Evolutionary conservation across 2,888 invertebrate species (phyloP).

Genomic region (Torymus auratus): DNA sequence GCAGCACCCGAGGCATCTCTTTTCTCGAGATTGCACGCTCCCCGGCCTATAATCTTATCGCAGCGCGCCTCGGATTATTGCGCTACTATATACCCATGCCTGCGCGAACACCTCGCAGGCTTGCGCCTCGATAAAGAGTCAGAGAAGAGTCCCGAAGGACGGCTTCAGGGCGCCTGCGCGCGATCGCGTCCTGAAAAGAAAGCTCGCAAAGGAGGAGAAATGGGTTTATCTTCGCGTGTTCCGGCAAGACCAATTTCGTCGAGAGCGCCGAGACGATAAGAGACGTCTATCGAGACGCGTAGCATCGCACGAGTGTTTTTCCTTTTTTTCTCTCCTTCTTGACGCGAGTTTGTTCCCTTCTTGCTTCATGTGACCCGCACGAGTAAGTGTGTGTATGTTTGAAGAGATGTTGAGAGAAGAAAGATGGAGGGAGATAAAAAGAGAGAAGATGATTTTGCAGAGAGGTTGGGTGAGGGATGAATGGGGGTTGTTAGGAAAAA

Average conservation of each 20-base stretch:
- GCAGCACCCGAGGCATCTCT: too few species aligned
- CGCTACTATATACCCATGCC: too few species aligned
- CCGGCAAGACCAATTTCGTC: constrained; percentile 30
- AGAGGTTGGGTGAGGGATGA: too few species aligned
- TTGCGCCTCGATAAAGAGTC: constrained; percentile 22
- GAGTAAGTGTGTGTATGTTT: too few species aligned
- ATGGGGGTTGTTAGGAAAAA: too few species aligned
- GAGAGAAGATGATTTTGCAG: too few species aligned
- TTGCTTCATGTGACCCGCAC: too few species aligned
- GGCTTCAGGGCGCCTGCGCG: not conserved
- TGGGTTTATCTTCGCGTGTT: constrained; percentile 27
- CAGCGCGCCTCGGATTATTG: not conserved
- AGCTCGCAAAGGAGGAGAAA: not conserved
- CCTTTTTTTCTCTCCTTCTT: not conserved
- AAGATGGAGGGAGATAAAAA: too few species aligned
- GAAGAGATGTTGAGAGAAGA: too few species aligned
- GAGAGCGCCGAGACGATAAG: constrained; percentile 22
- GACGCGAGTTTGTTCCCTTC: too few species aligned
- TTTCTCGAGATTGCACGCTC: not conserved
- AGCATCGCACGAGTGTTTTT: not conserved
- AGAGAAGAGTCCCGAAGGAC: not conserved
- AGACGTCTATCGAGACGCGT: constrained; percentile 11
- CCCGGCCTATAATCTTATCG: constrained; percentile 1
- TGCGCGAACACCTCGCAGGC: not conserved
- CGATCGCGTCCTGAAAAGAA: not conserved